Evolutionary conservation across 2,797 vertebrate genomes (phyloP).

Genomic region (Xyrichtys novacula): DNA sequence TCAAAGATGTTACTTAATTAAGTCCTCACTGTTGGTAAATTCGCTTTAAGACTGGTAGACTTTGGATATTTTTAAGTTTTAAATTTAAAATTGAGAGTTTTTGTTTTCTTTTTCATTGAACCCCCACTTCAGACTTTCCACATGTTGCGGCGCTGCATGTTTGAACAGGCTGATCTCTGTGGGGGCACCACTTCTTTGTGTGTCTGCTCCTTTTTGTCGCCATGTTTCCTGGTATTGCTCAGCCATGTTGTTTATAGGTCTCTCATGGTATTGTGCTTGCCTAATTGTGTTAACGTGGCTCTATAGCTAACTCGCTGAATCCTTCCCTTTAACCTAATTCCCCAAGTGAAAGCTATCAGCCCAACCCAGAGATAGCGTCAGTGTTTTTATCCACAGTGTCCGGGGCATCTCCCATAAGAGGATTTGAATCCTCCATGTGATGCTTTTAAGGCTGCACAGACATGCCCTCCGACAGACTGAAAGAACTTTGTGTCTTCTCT

Average conservation of each 20-base stretch:
- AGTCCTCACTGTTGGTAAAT: background rate
- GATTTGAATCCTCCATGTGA: slow-evolving; percentile 68
- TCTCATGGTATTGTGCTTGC: slow-evolving; percentile 58
- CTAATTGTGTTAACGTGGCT: slow-evolving; percentile 68
- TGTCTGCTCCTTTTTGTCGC: slow-evolving; percentile 28
- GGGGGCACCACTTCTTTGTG: slow-evolving; percentile 49
- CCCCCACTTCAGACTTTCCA: background rate
- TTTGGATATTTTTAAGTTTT: no score
- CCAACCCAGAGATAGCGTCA: slow-evolving; percentile 42
- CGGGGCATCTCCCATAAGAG: slow-evolving; percentile 66
- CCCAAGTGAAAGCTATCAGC: slow-evolving; percentile 46
- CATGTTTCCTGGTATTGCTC: slow-evolving; percentile 36
- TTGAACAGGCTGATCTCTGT: slow-evolving; percentile 1
- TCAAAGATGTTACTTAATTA: background rate
- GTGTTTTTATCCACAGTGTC: slow-evolving; percentile 54
- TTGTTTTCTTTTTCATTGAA: background rate
- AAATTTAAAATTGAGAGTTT: background rate
- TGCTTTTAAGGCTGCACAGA: slow-evolving; percentile 41
- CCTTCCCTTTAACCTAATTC: slow-evolving; percentile 71
- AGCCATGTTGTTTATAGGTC: slow-evolving; percentile 56
- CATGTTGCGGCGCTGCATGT: slow-evolving; percentile 12
- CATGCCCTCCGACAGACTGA: slow-evolving; percentile 19
- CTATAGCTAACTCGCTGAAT: slow-evolving; percentile 47
- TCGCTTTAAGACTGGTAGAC: background rate
- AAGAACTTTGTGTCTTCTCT: background rate